These are phyloP conservation scores for Strigops habroptila DNA, from an alignment of 2,113 vertebrate species.

Conservation along the genomic window DNA sequence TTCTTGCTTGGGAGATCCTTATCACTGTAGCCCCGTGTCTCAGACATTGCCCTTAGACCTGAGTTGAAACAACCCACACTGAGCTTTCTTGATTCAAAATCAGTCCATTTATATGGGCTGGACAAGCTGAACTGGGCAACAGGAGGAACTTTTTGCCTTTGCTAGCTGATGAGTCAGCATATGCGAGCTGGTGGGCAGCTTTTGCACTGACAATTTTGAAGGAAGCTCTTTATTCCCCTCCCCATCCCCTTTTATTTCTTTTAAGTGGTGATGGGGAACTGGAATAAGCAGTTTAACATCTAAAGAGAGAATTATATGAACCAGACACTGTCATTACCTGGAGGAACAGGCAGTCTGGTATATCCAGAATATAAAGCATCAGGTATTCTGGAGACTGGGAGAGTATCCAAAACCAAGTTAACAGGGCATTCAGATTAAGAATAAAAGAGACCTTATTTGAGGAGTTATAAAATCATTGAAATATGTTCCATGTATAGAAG, in stretches of 20 bases:
- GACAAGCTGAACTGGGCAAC: neutral
- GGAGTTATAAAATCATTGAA: constrained; percentile 17
- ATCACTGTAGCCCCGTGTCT: neutral
- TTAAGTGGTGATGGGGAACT: neutral
- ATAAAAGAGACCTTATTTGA: constrained; percentile 50
- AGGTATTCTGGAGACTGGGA: constrained; percentile 32
- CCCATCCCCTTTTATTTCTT: neutral
- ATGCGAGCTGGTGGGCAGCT: neutral
- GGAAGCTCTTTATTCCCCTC: neutral
- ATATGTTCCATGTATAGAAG: constrained; percentile 39
- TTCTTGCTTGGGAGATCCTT: neutral
- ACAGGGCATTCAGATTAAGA: constrained; percentile 18
- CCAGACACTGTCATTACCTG: neutral
- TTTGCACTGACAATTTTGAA: neutral
- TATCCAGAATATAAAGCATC: neutral
- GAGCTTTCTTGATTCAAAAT: neutral
- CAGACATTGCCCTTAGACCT: neutral
- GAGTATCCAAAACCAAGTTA: constrained; percentile 21
- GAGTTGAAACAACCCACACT: neutral
- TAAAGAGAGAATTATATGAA: neutral
- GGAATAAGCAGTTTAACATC: neutral
- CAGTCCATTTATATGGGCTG: neutral
- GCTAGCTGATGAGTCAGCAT: neutral
- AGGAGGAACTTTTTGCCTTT: neutral
- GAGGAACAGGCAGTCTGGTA: neutral